Base-by-base conservation (phyloP, 2,113 vertebrate species). In the Rhizomys pruinosus region DNA sequence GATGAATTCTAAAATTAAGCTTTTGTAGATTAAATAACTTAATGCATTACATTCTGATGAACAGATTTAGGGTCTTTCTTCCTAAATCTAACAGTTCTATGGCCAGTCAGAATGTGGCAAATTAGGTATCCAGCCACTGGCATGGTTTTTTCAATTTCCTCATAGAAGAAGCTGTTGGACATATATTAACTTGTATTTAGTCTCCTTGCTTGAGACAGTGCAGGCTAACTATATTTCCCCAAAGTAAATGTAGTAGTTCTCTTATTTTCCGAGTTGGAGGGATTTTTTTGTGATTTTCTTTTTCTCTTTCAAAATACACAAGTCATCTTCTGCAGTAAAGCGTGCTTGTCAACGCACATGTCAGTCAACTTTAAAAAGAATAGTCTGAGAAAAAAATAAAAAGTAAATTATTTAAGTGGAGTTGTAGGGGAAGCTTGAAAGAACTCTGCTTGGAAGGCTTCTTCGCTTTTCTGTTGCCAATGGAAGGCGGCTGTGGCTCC, bases 391-490 rank as follows among this genome's bases (percentile, higher is more conserved):
- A 72, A 98, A 98, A 98, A 98, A 97, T 97, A 97, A 98, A 98
- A 98, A 98, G 98, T 98, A 98, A 98, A 98, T 98, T 98, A 98
- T 98, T 98, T 98, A 98, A 98, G 98, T 98, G 97, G 96, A 98
- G 97, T 98, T 98, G 98, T 98, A 98, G 98, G 96, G 96, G 97
- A 97, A 98, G 97, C 98, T 98, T 98, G 98, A 98, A 98, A 98
- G 98, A 98, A 97, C 98, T 98, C 98, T 97, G 98, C 98, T 98
- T 98, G 98, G 98, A 98, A 97, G 97, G 96, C 98, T 98, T 98
- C 97, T 98, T 98, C 98, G 98, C 98, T 98, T 97, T 98, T 97
- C 91, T 97, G n/a, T 97, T 98, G 98, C 97, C 98, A 98, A 96
- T 98, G 97, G 97, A 98, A 94, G 93, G 95, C 93, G 95, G 97